Base-by-base conservation (phyloP, 2,797 vertebrate species). In the Mallotus villosus region DNA sequence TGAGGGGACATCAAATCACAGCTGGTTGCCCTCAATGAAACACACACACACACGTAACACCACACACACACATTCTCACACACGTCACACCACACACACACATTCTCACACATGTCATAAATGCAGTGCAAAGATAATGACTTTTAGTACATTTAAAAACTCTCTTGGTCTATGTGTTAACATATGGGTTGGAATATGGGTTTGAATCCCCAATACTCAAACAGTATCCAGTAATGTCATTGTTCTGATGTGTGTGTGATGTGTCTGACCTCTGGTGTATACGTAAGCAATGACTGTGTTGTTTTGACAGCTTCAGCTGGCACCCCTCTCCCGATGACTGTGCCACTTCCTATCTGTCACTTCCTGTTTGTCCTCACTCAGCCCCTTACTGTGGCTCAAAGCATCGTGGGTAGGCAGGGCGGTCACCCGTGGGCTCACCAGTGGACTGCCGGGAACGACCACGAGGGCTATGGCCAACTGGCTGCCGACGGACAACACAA, bases 1-100 rank as follows among this genome's bases (percentile, higher is more conserved):
- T 71, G 68, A 62, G 64, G 80, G 59, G 74, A 61, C 68, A 64
- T 49, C 55, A 59, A 68, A 57, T 73, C 70, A 51, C 41, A 0
- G 29, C 11, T 19, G 51, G 51, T 5, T 53, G 16, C 51, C 51
- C 19, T 53, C 5, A 51, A 17, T 53, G 5, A 53, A 53, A 53
- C 49, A 51, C 49, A 53, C 49, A 51, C 49, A 53, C 51, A 53
- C 51, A 53, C 51, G 1, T 11, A 17, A 19, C 51, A 19, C 51
- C 51, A 53, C 51, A 53, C 51, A 53, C 51, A 19, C 51, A 53
- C 51, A n/a, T 5, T 17, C 51, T 4, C 1, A 53, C 51, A 53
- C 4, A 53, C 51, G 1, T 11, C 51, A 19, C 51, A 19, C 51
- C 51, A 53, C 51, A 53, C 51, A 53, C 51, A 19, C 51, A 53